A percentile compares a stretch with the other conserved stretches of the same genome.
These are phyloP conservation scores for Leptopilina syphax DNA, from an alignment of 2,888 invertebrate genomes.

Conservation along the genomic window DNA sequence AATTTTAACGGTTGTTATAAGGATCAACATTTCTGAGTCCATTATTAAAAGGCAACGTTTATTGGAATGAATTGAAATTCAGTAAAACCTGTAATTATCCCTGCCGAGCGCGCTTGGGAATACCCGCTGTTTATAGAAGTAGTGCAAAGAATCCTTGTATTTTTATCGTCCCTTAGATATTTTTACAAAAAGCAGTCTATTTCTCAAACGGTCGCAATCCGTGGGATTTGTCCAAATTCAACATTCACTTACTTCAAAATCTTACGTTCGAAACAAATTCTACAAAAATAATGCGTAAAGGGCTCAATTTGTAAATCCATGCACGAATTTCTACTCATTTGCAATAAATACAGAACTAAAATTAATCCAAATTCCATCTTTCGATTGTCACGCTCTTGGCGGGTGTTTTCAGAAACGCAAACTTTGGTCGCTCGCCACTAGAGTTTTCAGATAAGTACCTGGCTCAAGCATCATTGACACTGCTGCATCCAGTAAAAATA, in stretches of 20 bases:
- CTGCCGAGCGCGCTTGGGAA: constrained; percentile 54
- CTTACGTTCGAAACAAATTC: too few relatives aligned
- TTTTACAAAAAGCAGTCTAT: constrained; percentile 38
- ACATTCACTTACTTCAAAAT: not conserved
- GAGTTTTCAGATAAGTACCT: too few relatives aligned
- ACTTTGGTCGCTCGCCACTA: too few relatives aligned
- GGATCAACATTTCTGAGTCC: constrained; percentile 41
- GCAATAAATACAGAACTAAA: too few relatives aligned
- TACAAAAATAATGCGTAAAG: too few relatives aligned
- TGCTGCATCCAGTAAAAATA: too few relatives aligned
- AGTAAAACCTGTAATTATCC: constrained; percentile 63
- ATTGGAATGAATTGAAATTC: constrained; percentile 41
- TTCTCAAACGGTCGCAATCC: constrained; percentile 34
- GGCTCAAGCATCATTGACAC: too few relatives aligned
- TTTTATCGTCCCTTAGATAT: constrained; percentile 42
- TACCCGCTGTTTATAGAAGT: constrained; percentile 45
- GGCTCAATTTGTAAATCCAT: too few relatives aligned
- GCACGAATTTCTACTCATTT: too few relatives aligned
- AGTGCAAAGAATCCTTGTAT: constrained; percentile 49
- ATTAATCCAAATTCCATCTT: too few relatives aligned
- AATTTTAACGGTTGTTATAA: constrained; percentile 44
- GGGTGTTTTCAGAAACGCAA: too few relatives aligned
- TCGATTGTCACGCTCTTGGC: too few relatives aligned
- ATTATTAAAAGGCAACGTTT: constrained; percentile 50
- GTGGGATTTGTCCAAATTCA: constrained; percentile 14